Conservation (phyloP, 1,140 invertebrate species). For the Zophobas atratus region DNA sequence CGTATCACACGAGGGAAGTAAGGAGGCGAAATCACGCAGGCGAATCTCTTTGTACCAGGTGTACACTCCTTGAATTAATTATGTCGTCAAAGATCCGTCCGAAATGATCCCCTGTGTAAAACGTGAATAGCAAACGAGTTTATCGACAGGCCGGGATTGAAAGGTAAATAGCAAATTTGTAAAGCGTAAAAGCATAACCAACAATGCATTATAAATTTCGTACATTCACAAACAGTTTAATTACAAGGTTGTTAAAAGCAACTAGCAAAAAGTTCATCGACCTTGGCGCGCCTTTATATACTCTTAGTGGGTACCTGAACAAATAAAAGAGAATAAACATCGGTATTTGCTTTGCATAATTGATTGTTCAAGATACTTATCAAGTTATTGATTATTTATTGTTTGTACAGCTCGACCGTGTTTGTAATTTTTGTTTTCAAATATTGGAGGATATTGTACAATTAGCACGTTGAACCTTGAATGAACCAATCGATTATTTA, state of each 20-base stretch:
- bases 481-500: not conserved
- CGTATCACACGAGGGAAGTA: no score
- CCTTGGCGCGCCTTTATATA: slow-evolving; percentile 54
- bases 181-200: slow-evolving; percentile 43
- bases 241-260: slow-evolving; percentile 53
- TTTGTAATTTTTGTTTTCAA: slow-evolving; percentile 40
- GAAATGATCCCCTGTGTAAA: slow-evolving; percentile 7
- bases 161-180: slow-evolving; percentile 39
- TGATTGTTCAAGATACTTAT: slow-evolving; percentile 57
- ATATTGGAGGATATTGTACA: slow-evolving; percentile 30
- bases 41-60: slow-evolving; percentile 29
- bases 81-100: slow-evolving; percentile 21
- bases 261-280: slow-evolving; percentile 50
- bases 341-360: slow-evolving; percentile 55
- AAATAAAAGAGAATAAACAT: slow-evolving; percentile 53
- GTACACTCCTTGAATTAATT: slow-evolving; percentile 24
- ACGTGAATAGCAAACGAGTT: slow-evolving; percentile 29
- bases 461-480: slow-evolving; percentile 34
- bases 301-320: slow-evolving; percentile 54
- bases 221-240: slow-evolving; percentile 43
- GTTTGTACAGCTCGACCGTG: slow-evolving; percentile 42
- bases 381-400: slow-evolving; percentile 54
- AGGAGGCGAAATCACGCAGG: no score
- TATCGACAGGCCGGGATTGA: slow-evolving; percentile 33
- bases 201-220: slow-evolving; percentile 42